These are phyloP conservation scores for Camponotus fellah DNA, from an alignment of 2,888 invertebrate species.

Conservation along the genomic window DNA sequence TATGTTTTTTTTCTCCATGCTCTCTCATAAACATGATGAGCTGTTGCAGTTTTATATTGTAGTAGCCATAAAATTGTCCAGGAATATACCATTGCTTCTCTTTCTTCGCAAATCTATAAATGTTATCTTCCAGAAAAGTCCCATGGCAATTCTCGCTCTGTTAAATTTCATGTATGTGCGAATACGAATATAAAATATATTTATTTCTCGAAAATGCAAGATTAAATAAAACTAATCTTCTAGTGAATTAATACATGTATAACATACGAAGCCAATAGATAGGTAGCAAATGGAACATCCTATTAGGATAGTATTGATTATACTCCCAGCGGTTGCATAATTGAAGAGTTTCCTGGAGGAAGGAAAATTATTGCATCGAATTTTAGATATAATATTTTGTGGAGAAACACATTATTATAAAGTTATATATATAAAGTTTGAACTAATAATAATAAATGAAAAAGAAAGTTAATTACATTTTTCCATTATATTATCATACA, in stretches of 20 bases:
- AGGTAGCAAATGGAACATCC: background rate
- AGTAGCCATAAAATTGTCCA: slow-evolving; percentile 15
- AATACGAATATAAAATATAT: background rate
- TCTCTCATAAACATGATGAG: slow-evolving; percentile 21
- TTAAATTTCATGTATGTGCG: background rate
- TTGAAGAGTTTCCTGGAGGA: background rate
- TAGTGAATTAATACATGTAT: background rate
- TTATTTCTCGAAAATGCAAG: background rate
- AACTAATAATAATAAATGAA: background rate
- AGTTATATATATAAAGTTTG: background rate
- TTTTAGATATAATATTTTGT: background rate
- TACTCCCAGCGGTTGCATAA: background rate
- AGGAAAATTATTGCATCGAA: background rate
- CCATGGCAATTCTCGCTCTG: background rate
- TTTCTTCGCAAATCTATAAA: background rate
- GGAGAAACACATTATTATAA: background rate
- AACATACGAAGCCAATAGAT: background rate
- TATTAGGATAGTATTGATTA: slow-evolving; percentile 12
- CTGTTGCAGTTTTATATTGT: slow-evolving; percentile 15
- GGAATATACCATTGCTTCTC: background rate
- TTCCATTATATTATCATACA: background rate
- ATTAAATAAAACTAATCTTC: background rate
- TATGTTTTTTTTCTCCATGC: background rate
- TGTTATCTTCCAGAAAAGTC: background rate
- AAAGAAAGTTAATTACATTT: background rate